Evolutionary conservation across 2,113 vertebrate species (phyloP).

Genomic region (Chlamydotis undulata): DNA sequence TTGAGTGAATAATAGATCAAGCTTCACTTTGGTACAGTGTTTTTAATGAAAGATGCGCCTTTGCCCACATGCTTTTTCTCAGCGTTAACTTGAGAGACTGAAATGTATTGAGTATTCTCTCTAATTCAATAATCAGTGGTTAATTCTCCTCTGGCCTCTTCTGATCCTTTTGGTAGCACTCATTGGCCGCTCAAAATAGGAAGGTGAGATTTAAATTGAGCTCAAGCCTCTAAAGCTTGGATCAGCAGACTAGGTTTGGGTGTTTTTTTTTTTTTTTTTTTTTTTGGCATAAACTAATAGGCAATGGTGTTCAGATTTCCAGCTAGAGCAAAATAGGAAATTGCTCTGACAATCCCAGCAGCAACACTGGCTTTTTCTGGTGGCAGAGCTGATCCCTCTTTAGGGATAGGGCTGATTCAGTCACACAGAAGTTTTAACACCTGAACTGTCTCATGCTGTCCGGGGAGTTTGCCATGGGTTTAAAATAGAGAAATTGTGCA

Average conservation of each 20-base stretch:
- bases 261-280: background rate
- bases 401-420: background rate
- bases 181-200: background rate
- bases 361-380: background rate
- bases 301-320: background rate
- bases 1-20: constrained; percentile 66
- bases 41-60: constrained; percentile 30
- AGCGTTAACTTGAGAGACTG: background rate
- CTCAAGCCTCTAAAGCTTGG: background rate
- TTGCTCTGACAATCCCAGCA: background rate
- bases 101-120: background rate
- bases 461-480: background rate
- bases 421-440: background rate
- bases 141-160: background rate
- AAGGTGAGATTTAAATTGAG: constrained; percentile 10
- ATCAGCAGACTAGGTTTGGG: background rate
- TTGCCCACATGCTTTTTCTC: background rate
- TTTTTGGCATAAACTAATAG: background rate
- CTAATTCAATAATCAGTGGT: constrained; percentile 10
- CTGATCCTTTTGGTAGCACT: background rate
- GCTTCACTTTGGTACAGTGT: background rate
- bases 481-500: background rate
- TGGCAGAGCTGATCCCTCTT: background rate
- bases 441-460: background rate
- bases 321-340: background rate